Evolutionary conservation across 2,888 invertebrate species (phyloP).

Genomic region (Hyppa rectilinea): DNA sequence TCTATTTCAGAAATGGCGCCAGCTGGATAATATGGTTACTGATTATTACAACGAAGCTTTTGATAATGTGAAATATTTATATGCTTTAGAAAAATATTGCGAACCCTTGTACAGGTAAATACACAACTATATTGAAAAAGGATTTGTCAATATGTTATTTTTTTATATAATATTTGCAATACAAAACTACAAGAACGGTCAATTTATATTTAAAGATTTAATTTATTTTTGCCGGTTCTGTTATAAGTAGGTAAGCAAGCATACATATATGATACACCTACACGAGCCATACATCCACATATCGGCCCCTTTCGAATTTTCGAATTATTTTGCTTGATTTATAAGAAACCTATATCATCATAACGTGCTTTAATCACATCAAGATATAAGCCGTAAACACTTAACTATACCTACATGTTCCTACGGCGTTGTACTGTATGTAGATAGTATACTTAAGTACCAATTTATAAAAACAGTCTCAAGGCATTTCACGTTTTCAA

Average conservation of each 20-base stretch:
- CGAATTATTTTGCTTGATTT: not conserved
- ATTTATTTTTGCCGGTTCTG: not conserved
- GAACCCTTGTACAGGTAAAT: slow-evolving; percentile 94
- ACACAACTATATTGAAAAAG: not conserved
- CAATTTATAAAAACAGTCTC: not conserved
- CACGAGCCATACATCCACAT: not conserved
- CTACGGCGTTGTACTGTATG: too few relatives aligned
- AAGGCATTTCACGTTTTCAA: not conserved
- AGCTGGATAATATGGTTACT: slow-evolving; percentile 93
- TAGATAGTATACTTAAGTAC: not conserved
- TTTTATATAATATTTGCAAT: too few relatives aligned
- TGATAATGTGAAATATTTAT: slow-evolving; percentile 96
- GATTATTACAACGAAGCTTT: slow-evolving; percentile 95
- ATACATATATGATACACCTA: not conserved
- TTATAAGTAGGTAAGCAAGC: too few relatives aligned
- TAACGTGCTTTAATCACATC: not conserved
- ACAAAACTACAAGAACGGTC: not conserved
- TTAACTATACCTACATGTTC: not conserved
- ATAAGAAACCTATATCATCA: not conserved
- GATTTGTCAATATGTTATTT: not conserved
- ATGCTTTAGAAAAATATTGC: slow-evolving; percentile 96
- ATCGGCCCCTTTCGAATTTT: not conserved
- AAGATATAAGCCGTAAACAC: not conserved
- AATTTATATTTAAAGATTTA: not conserved
- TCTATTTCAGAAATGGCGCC: slow-evolving; percentile 93